Evolutionary conservation across 2,888 invertebrate species (phyloP), one percentile per base, ranked within the genome.

Genomic region (Arctia plantaginis): DNA sequence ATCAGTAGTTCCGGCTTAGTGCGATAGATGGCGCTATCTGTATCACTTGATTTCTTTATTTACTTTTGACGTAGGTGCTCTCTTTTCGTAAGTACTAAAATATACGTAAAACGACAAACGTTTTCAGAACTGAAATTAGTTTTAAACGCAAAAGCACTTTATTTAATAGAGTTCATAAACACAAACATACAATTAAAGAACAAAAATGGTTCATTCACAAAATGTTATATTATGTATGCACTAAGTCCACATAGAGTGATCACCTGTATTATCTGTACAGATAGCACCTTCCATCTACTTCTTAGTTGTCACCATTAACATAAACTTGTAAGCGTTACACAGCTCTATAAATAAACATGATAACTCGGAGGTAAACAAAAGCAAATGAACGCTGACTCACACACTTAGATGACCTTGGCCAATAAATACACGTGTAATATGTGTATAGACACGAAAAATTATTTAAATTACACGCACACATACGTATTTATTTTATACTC

Each of bases 341-440:
- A 62, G 30, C 62, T 30, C 70, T 73, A 70, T 70, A 68, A 72
- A 75, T 76, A 73, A 73, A 51, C 65, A 67, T 76, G 76, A 72
- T 73, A 62, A n/a, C 72, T 64, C 59, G 59, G 20, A 73, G 69
- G 41, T 73, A 73, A 73, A 73, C 66, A 73, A 66, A 70, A 70
- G 59, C 70, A 70, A 69, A 71, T 66, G 44, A 55, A 44, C 66
- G 66, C 41, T 74, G 74, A 74, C 74, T 74, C 74, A 74, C 59
- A 44, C 33, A 23, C 27, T 51, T 41, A 20, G 69, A 35, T 33
- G 74, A 59, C 74, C 74, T 74, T 74, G 70, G 68, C 20, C 35
- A 30, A 74, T 47, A 70, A 70, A 66, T 59, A 33, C 35, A 66
- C 13, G 39, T 51, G n/a, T 41, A 69, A n/a, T 27, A 27, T 64